Base-by-base conservation (phyloP, 1,140 invertebrate genomes). In the Drosophila santomea region DNA sequence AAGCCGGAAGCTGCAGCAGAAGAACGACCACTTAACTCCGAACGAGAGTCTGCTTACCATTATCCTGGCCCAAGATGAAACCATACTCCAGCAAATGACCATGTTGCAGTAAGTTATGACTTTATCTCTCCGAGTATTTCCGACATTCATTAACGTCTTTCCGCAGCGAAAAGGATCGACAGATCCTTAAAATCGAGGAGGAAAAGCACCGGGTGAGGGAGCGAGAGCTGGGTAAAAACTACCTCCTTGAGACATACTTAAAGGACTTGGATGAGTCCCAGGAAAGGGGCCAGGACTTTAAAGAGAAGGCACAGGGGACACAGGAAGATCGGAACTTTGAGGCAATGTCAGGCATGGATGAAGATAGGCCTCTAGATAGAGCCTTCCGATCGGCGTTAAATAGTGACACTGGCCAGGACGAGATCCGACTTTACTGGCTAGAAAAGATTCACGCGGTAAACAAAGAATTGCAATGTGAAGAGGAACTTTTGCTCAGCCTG, bases 11-110 rank as follows among this genome's bases (percentile, higher is more conserved):
- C 32, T 45, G 32, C 69, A 59, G 47, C 47, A 52, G 25, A 41
- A 36, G 20, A 39, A 17, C 20, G n/a, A 23, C 25, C 62, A 47
- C 25, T 23, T n/a, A 28, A 63, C 62, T 54, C 74, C 80, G 3
- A 95, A 95, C 54, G 95, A 97, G 62, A 94, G 95, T 64, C 93
- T 97, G 14, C 94, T 96, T 62, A 95, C 96, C 74, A 93, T 96
- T 66, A 96, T 97, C 66, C 93, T 97, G 61, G 95, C 95, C n/a
- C 96, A 97, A 93, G 96, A 96, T 78, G 95, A 96, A 88, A 96
- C 95, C n/a, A 96, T 97, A 68, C 95, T 96, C 75, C 94, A 95
- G 62, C 96, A 97, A 91, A 93, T 96, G 62, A 94, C 94, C 74
- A 94, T 95, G 85, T 90, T 95, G 51, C 94, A 94, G 95, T 95